Evolutionary conservation across 2,888 invertebrate genomes (phyloP).

Genomic region (Laspeyria flexula): DNA sequence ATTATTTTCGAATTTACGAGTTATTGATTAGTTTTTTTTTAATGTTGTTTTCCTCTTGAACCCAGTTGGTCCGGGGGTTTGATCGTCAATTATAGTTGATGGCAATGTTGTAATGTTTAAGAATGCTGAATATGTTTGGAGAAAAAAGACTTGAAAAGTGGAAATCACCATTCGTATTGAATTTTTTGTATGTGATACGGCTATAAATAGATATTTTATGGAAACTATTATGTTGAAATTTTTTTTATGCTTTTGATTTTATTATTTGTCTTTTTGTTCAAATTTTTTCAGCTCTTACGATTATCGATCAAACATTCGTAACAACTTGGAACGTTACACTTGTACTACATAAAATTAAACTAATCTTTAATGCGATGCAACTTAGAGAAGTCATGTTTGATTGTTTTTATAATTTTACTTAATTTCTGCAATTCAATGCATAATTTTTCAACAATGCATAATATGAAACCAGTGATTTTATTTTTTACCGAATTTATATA

Average conservation of each 20-base stretch:
- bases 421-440: conserved; percentile 26
- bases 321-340: conserved; percentile 29
- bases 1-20: conserved; percentile 38
- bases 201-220: conserved; percentile 31
- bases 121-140: conserved; percentile 35
- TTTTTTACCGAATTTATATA: conserved; percentile 6
- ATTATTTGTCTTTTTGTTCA: conserved; percentile 24
- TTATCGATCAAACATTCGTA: conserved; percentile 45
- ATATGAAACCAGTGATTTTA: conserved; percentile 27
- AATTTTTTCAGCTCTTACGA: conserved; percentile 32
- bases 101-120: conserved; percentile 17
- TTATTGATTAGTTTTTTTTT: conserved; percentile 46
- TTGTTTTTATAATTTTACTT: conserved; percentile 18
- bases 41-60: conserved; percentile 33
- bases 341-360: conserved; percentile 22
- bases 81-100: conserved; percentile 41
- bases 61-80: conserved; percentile 41
- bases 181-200: conserved; percentile 42
- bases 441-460: conserved; percentile 42
- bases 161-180: conserved; percentile 35
- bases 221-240: conserved; percentile 21
- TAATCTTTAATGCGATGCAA: conserved; percentile 37
- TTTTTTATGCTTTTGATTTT: conserved; percentile 26
- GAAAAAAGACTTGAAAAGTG: conserved; percentile 40
- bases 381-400: conserved; percentile 20